Percentiles rank a stretch among this genome's conserved stretches.
These are phyloP conservation scores for Mus spretus DNA, from an alignment of 2,797 vertebrate genomes.

Conservation along the genomic window DNA sequence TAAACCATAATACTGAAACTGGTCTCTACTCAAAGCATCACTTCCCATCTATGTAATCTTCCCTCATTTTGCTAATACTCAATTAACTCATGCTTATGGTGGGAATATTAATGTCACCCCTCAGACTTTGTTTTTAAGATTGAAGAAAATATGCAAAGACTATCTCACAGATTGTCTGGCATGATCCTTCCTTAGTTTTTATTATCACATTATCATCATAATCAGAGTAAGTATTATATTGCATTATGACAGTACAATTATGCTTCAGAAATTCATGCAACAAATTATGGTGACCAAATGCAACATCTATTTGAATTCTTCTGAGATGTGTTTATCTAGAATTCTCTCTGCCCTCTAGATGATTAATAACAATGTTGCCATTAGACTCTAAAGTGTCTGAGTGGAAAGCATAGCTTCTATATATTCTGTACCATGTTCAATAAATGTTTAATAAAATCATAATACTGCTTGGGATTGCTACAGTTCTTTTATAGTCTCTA, in stretches of 20 bases:
- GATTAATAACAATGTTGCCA: conserved; percentile 71
- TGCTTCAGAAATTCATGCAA: conserved; percentile 33
- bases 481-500: conserved; percentile 69
- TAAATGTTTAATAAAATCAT: conserved; percentile 78
- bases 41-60: not conserved
- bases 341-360: conserved; percentile 43
- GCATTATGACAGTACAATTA: conserved; percentile 16
- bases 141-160: not conserved
- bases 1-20: not conserved
- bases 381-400: conserved; percentile 61
- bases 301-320: conserved; percentile 61
- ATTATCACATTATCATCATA: conserved; percentile 3
- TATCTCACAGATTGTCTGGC: not conserved
- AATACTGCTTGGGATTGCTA: conserved; percentile 60
- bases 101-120: not conserved
- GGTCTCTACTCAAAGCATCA: not conserved
- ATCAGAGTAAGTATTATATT: not conserved
- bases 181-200: conserved; percentile 35
- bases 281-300: conserved; percentile 30
- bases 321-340: conserved; percentile 44
- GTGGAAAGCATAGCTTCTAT: conserved; percentile 62
- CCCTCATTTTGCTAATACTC: not conserved
- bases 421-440: conserved; percentile 68
- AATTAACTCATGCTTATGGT: not conserved
- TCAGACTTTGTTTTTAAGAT: conserved; percentile 50